These are phyloP conservation scores for Actias luna DNA, from an alignment of 2,888 invertebrate genomes.

Conservation along the genomic window DNA sequence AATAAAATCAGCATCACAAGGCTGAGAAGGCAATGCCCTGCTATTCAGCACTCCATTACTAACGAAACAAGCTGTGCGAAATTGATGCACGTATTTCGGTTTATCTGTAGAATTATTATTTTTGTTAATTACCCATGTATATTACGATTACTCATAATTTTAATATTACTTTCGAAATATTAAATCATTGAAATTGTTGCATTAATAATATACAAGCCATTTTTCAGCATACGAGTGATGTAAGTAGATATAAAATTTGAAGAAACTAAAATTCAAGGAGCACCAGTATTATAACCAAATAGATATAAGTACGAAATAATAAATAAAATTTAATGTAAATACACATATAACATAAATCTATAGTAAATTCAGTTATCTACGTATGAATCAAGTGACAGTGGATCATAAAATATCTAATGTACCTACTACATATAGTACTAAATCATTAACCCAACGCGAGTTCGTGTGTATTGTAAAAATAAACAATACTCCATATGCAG, in stretches of 20 bases:
- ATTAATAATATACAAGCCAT: not conserved
- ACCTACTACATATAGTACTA: no score
- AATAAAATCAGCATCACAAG: conserved; percentile 40
- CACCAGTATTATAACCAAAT: no score
- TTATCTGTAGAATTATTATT: conserved; percentile 19
- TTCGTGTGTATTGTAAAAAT: not conserved
- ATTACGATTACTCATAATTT: not conserved
- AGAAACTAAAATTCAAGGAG: no score
- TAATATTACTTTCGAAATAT: not conserved
- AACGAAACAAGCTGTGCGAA: conserved; percentile 55
- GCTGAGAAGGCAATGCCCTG: conserved; percentile 55
- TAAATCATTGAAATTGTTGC: not conserved
- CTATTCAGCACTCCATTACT: conserved; percentile 29
- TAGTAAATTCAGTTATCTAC: no score
- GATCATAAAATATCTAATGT: not conserved
- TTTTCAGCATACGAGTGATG: no score
- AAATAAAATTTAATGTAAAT: no score
- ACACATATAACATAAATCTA: no score
- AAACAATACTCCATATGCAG: conserved; percentile 11
- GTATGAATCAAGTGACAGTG: not conserved
- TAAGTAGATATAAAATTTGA: no score
- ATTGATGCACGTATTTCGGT: conserved; percentile 30
- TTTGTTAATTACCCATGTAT: conserved; percentile 22
- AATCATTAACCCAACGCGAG: no score
- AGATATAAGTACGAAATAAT: no score